phyloP scores from a whole-genome alignment of 2,113 vertebrate genomes.

The Ranitomeya imitator region DNA sequence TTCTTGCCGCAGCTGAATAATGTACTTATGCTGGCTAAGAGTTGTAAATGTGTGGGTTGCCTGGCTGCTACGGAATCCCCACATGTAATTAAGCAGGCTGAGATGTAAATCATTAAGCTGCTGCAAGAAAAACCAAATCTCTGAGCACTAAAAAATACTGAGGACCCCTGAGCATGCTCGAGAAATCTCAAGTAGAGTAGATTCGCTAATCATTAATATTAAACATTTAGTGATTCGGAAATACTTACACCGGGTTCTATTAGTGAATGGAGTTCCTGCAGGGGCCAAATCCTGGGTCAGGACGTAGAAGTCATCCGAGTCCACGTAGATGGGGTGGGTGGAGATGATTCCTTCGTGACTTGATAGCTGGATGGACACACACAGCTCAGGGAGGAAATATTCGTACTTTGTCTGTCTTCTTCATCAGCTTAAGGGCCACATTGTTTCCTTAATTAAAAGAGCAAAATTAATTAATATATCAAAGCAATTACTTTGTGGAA shows the following conservation, averaged over 20 bases:
- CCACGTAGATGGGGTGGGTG: slow-evolving; percentile 86
- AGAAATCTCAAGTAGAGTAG: no score
- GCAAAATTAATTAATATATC: neutral
- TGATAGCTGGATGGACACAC: slow-evolving; percentile 84
- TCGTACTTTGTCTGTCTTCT: slow-evolving; percentile 85
- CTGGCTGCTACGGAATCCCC: no score
- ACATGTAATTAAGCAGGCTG: no score
- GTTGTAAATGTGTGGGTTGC: no score
- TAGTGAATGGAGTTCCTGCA: slow-evolving; percentile 85
- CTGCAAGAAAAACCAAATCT: no score
- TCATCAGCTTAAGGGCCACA: slow-evolving; percentile 91
- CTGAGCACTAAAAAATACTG: no score
- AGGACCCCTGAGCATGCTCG: no score
- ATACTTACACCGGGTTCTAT: slow-evolving; percentile 84
- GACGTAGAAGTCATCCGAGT: slow-evolving; percentile 83
- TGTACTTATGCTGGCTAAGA: no score
- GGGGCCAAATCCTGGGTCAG: slow-evolving; percentile 85
- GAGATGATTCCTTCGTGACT: slow-evolving; percentile 82
- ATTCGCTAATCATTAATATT: no score
- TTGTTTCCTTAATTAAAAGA: slow-evolving; percentile 74
- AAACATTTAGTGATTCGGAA: neutral
- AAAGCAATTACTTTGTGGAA: neutral
- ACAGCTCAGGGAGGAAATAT: slow-evolving; percentile 88
- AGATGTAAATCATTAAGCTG: no score
- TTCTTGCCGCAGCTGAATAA: no score